Evolutionary conservation across 2,797 vertebrate species (phyloP), one percentile per base, ranked within the genome.

Genomic region (Pristis pectinata): DNA sequence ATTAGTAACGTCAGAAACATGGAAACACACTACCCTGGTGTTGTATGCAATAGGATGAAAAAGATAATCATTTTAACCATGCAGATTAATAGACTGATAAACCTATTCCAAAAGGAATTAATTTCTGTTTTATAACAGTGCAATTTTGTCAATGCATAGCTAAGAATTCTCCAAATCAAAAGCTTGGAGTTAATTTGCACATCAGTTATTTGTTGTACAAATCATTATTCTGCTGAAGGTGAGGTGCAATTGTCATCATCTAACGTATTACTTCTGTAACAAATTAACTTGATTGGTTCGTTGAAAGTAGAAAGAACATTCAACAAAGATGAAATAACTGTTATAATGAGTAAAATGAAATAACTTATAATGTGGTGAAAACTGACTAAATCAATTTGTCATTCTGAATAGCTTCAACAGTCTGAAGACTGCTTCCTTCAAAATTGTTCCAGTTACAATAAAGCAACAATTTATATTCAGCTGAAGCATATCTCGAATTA

Each of bases 331-430:
- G 64, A 91, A 64, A 67, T 91, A 27, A 41, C 19, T 41, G 15
- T 67, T 91, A 67, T 67, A 67, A 91, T 67, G 87, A 64, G 7
- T 10, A 74, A 74, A 24, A 91, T 67, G 64, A 91, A 64, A 67
- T 91, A 27, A 74, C 70, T 67, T 91, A 67, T 41, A 41, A 91
- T 67, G 87, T 41, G n/a, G 10, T 91, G n/a, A 41, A 91, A 91
- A 91, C 64, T 91, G 61, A 91, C 59, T 67, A 64, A 91, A 67
- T 91, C 87, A 91, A 91, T 91, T 91, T 91, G 59, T 37, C 87
- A 91, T 41, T 10, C 67, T 41, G 61, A 67, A 91, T 91, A 67
- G n/a, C n/a, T 19, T 91, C 87, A 67, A 67, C 24, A 6, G 19
- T 64, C 17, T 64, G 56, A 91, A 41, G 61, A 37, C n/a, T 22